These are phyloP conservation scores for Piprites chloris DNA, from an alignment of 2,113 vertebrate genomes.

Conservation along the genomic window DNA sequence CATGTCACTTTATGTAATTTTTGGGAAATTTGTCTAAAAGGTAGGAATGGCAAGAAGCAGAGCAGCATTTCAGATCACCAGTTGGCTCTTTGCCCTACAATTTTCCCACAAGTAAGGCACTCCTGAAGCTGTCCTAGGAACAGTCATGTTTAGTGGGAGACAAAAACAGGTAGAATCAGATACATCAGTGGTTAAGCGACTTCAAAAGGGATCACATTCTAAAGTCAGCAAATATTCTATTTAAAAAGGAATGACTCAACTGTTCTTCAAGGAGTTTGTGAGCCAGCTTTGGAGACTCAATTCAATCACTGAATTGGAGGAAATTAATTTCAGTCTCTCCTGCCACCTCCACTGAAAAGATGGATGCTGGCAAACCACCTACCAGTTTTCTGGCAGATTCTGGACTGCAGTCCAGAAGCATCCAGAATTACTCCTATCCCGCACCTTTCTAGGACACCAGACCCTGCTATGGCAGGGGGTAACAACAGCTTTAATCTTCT, in stretches of 20 bases:
- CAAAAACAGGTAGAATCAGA: neutral
- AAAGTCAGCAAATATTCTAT: neutral
- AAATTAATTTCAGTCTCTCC: neutral
- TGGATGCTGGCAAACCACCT: neutral
- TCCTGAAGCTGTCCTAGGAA: neutral
- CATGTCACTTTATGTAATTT: neutral
- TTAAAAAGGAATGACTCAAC: slow-evolving; percentile 31
- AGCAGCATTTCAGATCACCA: neutral
- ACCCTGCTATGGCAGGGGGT: neutral
- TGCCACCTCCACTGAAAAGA: neutral
- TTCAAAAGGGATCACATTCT: neutral
- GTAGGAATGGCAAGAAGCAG: neutral
- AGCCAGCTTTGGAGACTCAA: neutral
- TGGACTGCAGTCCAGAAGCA: neutral
- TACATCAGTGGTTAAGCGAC: neutral
- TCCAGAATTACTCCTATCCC: neutral
- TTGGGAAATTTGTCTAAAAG: neutral
- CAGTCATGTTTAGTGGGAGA: neutral
- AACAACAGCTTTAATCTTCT: neutral
- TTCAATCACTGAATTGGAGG: slow-evolving; percentile 31
- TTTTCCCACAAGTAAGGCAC: neutral
- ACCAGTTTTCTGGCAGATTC: neutral
- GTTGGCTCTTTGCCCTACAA: neutral
- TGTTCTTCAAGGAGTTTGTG: neutral
- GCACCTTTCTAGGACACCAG: neutral